These are phyloP conservation scores for Myopa testacea DNA, from an alignment of 2,888 invertebrate species.

Conservation along the genomic window DNA sequence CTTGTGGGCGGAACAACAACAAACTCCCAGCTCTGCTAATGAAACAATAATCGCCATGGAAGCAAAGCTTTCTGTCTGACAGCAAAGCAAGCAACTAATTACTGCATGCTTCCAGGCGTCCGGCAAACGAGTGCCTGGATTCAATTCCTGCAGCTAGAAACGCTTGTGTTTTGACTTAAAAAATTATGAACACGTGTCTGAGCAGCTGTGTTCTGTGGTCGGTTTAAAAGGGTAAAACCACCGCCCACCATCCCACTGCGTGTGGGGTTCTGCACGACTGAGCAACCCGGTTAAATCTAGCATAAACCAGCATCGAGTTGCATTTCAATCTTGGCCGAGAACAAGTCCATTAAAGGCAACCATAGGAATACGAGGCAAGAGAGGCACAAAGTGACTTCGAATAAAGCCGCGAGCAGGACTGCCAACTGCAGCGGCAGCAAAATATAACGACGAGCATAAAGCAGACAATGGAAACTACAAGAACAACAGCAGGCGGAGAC, in stretches of 20 bases:
- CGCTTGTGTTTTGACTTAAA: no score
- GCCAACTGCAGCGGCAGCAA: conserved; percentile 3
- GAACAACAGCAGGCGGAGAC: not conserved
- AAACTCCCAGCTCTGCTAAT: no score
- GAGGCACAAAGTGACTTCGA: conserved; percentile 22
- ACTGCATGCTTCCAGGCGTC: not conserved
- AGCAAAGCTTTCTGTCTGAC: not conserved
- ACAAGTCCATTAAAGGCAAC: not conserved
- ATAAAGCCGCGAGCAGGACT: conserved; percentile 2
- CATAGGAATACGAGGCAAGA: not conserved
- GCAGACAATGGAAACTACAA: not conserved
- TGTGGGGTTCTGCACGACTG: no score
- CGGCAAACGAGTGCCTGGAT: not conserved
- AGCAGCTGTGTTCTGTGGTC: no score
- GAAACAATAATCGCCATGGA: no score
- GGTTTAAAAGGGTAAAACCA: no score
- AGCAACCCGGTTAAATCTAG: not conserved
- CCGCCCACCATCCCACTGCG: no score
- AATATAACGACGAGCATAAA: not conserved
- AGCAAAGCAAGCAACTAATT: not conserved
- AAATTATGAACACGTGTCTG: no score
- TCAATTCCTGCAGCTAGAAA: no score
- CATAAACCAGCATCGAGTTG: no score
- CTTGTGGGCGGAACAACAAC: no score
- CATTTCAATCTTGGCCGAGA: not conserved